These are phyloP conservation scores for Trachelus tabidus DNA, from an alignment of 2,888 invertebrate genomes.

Conservation along the genomic window DNA sequence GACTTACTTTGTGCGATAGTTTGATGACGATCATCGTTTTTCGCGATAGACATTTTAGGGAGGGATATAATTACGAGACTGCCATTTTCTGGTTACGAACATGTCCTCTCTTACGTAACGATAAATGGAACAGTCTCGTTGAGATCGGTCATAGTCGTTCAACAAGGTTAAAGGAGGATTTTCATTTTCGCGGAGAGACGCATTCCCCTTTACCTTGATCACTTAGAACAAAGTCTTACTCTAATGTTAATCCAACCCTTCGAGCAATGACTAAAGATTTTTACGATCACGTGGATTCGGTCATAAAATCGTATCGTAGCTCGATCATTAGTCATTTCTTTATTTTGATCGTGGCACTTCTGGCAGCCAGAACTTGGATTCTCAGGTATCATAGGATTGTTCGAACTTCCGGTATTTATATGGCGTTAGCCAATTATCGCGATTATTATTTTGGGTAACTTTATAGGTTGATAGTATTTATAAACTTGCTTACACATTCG, in stretches of 20 bases:
- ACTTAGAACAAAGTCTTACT: background rate
- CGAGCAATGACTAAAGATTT: no score
- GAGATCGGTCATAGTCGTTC: no score
- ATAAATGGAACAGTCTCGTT: background rate
- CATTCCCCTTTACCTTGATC: background rate
- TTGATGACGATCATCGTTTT: background rate
- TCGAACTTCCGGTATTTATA: background rate
- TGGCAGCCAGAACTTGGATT: no score
- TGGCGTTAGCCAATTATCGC: background rate
- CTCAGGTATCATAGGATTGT: background rate
- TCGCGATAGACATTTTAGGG: background rate
- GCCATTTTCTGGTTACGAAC: background rate
- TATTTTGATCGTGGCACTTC: background rate
- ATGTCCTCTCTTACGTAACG: background rate
- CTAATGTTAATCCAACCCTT: background rate
- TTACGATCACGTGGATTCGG: background rate
- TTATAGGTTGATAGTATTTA: background rate
- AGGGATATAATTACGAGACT: background rate
- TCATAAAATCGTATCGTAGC: background rate
- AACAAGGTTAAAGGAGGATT: background rate
- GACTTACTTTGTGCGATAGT: background rate
- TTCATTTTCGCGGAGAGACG: background rate
- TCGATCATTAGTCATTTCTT: background rate
- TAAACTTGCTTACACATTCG: background rate
- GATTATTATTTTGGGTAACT: background rate